Conservation (phyloP, 2,888 invertebrate species). For the Iselma pallidipennis region DNA sequence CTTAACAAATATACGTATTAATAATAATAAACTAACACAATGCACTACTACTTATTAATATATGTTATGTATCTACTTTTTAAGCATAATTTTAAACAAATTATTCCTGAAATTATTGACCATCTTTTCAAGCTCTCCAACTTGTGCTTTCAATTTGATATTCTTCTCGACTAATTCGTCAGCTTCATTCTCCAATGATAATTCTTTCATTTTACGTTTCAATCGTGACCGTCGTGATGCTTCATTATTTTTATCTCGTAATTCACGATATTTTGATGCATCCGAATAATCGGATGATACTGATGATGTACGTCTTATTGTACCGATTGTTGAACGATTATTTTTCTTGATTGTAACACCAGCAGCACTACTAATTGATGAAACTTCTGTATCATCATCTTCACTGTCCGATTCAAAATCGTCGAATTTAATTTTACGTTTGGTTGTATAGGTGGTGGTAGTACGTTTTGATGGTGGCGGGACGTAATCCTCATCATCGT, state of each 20-base stretch:
- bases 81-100: conserved; percentile 67
- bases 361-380: conserved; percentile 5
- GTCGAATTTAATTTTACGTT: conserved; percentile 10
- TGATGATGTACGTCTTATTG: conserved; percentile 58
- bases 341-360: conserved; percentile 36
- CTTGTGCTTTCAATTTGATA: conserved; percentile 65
- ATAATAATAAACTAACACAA: conserved; percentile 7
- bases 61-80: conserved; percentile 50
- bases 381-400: conserved; percentile 9
- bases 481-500: conserved; percentile 49
- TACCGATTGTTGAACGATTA: conserved; percentile 58
- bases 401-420: conserved; percentile 35
- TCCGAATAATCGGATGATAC: conserved; percentile 55
- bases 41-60: conserved; percentile 1
- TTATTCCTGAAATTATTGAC: conserved; percentile 68
- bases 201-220: conserved; percentile 68
- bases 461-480: conserved; percentile 34
- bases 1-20: not conserved
- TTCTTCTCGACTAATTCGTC: conserved; percentile 66
- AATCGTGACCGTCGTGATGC: conserved; percentile 75
- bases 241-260: conserved; percentile 78
- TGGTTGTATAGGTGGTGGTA: not conserved
- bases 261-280: conserved; percentile 66
- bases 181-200: conserved; percentile 55
- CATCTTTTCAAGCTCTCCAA: conserved; percentile 69